phyloP scores from a whole-genome alignment of 2,888 invertebrate species.

The Cataglyphis altisquamis region DNA sequence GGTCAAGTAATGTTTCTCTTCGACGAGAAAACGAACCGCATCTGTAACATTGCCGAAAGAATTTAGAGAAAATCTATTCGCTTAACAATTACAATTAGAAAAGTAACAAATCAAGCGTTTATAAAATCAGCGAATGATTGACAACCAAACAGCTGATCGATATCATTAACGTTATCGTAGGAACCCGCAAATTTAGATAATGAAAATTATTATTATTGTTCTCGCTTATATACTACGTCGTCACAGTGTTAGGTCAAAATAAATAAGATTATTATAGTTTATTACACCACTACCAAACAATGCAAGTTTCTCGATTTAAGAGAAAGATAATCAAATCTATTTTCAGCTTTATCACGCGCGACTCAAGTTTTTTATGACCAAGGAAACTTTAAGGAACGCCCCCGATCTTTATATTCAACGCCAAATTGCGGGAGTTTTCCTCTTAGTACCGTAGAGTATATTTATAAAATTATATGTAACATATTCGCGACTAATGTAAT shows the following conservation, averaged over 20 bases:
- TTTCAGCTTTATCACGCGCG: conserved; percentile 43
- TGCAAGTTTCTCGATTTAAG: conserved; percentile 32
- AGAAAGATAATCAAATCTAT: conserved; percentile 53
- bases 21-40: background rate
- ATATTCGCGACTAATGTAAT: conserved; percentile 75
- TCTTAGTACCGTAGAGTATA: conserved; percentile 39
- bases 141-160: background rate
- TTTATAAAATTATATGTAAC: conserved; percentile 65
- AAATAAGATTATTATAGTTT: conserved; percentile 14
- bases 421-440: conserved; percentile 41
- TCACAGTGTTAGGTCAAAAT: conserved; percentile 26
- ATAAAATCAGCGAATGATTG: background rate
- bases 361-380: background rate
- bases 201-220: conserved; percentile 21
- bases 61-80: background rate
- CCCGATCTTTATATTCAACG: conserved; percentile 39
- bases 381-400: conserved; percentile 31
- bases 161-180: conserved; percentile 8
- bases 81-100: conserved; percentile 29
- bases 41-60: background rate
- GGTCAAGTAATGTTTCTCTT: conserved; percentile 72
- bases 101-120: conserved; percentile 17
- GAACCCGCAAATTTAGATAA: background rate
- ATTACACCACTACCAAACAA: conserved; percentile 27
- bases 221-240: conserved; percentile 1